Percentiles rank a stretch among this genome's conserved stretches.
phyloP scores from a whole-genome alignment of 2,888 invertebrate species.

The Chloroclysta siterata region DNA sequence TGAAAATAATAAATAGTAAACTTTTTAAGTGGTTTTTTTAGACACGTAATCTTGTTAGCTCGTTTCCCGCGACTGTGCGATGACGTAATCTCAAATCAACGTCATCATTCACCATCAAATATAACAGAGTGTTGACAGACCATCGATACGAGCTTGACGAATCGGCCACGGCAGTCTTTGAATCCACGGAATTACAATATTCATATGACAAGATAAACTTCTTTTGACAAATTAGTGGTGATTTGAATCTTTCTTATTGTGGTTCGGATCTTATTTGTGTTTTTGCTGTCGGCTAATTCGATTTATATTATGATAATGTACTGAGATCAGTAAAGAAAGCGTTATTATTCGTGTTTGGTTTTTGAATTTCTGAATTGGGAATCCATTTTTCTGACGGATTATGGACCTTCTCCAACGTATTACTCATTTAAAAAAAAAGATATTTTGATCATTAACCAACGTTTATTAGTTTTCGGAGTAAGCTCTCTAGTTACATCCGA shows the following conservation, averaged over 20 bases:
- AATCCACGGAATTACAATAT: constrained; percentile 60
- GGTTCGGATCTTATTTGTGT: constrained; percentile 5
- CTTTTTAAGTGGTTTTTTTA: too few species aligned
- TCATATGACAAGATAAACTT: constrained; percentile 61
- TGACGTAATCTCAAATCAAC: constrained; percentile 47
- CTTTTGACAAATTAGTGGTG: constrained; percentile 61
- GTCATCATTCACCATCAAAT: constrained; percentile 64
- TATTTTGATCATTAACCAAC: too few species aligned
- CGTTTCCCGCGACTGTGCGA: constrained; percentile 20
- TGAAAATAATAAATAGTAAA: neutral
- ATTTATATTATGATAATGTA: constrained; percentile 9
- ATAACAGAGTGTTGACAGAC: constrained; percentile 70
- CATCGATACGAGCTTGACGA: constrained; percentile 67
- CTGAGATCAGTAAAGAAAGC: neutral
- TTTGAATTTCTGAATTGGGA: too few species aligned
- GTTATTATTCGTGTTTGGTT: neutral
- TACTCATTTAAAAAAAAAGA: too few species aligned
- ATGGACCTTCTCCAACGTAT: too few species aligned
- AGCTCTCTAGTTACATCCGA: too few species aligned
- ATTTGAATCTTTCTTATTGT: constrained; percentile 43
- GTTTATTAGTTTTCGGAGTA: too few species aligned
- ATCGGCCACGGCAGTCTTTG: constrained; percentile 57
- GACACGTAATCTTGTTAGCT: constrained; percentile 10
- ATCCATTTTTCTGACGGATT: too few species aligned
- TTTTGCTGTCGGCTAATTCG: constrained; percentile 13